phyloP scores from a whole-genome alignment of 1,140 invertebrate genomes.

The Cydia strobilella region DNA sequence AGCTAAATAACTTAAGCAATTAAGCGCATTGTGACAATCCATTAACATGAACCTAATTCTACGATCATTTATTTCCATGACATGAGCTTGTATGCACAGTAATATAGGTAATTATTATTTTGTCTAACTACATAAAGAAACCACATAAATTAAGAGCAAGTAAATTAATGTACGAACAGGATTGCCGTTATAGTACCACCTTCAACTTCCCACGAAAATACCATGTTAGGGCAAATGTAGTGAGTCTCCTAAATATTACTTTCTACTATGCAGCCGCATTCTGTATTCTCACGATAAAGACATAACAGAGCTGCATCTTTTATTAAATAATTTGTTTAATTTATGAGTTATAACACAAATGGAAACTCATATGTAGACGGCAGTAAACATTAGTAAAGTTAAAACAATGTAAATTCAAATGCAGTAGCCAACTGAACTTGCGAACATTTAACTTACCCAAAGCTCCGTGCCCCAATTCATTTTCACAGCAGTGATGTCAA shows the following conservation, averaged over 20 bases:
- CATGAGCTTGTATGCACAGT: conserved; percentile 2
- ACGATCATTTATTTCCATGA: not conserved
- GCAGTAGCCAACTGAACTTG: conserved; percentile 26
- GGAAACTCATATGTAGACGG: not conserved
- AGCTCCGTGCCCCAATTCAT: conserved; percentile 79
- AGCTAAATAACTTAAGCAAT: conserved; percentile 10
- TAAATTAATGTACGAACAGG: not conserved
- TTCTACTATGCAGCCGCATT: conserved; percentile 5
- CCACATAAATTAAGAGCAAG: not conserved
- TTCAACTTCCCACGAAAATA: conserved; percentile 22
- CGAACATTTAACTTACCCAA: conserved; percentile 65
- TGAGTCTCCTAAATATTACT: conserved; percentile 3
- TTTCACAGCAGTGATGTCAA: conserved; percentile 65
- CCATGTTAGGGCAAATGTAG: conserved; percentile 10
- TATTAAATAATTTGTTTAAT: not conserved
- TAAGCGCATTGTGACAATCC: not conserved
- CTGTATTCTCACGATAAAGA: not conserved
- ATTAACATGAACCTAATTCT: conserved; percentile 3
- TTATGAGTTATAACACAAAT: not conserved
- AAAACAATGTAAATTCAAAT: conserved; percentile 36
- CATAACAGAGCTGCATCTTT: not conserved
- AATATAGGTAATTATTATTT: too few species aligned
- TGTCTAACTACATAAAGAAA: not conserved
- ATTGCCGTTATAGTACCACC: not conserved
- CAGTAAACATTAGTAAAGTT: not conserved